Evolutionary conservation across 2,797 vertebrate genomes (phyloP).

Genomic region (Sebastes diploproa): DNA sequence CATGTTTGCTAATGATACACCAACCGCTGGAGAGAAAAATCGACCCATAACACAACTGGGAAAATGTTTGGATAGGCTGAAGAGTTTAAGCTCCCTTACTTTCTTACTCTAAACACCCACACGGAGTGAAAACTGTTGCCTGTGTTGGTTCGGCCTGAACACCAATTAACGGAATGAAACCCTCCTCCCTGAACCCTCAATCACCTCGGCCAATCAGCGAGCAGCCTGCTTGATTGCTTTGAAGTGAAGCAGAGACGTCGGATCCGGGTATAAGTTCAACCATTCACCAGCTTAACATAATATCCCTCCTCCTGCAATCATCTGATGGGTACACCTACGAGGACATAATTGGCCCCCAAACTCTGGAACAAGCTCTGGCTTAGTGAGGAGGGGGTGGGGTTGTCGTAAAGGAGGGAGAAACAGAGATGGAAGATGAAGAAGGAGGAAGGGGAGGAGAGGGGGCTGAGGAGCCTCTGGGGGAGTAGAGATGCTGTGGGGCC

Average conservation of each 20-base stretch:
- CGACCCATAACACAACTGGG: slow-evolving; percentile 21
- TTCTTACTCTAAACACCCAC: slow-evolving; percentile 1
- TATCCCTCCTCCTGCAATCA: slow-evolving; percentile 75
- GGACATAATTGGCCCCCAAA: slow-evolving; percentile 73
- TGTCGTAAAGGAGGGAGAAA: background rate
- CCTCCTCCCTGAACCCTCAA: slow-evolving; percentile 51
- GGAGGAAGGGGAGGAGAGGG: background rate
- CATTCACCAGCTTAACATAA: slow-evolving; percentile 77
- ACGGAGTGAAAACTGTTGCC: background rate
- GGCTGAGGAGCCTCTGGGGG: slow-evolving; percentile 22
- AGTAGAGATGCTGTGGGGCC: slow-evolving; percentile 38
- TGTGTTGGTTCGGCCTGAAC: slow-evolving; percentile 49
- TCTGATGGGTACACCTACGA: slow-evolving; percentile 76
- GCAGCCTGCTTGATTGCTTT: slow-evolving; percentile 72
- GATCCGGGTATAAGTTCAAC: slow-evolving; percentile 70
- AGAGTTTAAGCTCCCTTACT: slow-evolving; percentile 23
- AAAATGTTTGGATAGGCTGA: slow-evolving; percentile 40
- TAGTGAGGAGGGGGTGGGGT: background rate
- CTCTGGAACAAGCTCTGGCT: slow-evolving; percentile 59
- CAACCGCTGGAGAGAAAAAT: slow-evolving; percentile 18
- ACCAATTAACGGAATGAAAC: slow-evolving; percentile 67
- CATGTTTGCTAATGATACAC: slow-evolving; percentile 17
- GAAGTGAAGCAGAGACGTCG: slow-evolving; percentile 78
- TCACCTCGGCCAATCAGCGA: slow-evolving; percentile 67
- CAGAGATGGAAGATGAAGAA: slow-evolving; percentile 27